Conservation (phyloP, 2,113 vertebrate genomes). For the Gasterosteus aculeatus region DNA sequence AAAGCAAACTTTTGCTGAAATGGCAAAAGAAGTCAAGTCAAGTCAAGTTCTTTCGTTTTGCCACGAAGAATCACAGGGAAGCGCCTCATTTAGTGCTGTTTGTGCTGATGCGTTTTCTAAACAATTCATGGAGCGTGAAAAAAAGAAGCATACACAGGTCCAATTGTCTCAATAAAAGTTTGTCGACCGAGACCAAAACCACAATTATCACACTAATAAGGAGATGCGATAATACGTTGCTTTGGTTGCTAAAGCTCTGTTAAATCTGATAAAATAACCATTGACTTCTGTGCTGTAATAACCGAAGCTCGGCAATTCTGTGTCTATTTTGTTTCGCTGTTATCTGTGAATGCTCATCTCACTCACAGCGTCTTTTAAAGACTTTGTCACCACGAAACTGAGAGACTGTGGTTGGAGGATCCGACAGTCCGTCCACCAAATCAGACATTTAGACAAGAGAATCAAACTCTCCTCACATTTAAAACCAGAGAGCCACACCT, state of each 20-base stretch:
- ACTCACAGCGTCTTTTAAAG: background rate
- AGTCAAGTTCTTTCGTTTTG: background rate
- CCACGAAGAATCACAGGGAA: background rate
- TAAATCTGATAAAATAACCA: background rate
- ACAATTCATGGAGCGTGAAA: background rate
- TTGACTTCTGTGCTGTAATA: background rate
- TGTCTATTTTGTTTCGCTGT: background rate
- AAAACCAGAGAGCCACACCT: too few species aligned
- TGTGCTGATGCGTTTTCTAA: background rate
- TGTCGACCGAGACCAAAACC: too few species aligned
- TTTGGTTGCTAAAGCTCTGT: background rate
- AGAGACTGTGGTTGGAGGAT: background rate
- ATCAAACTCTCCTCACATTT: background rate
- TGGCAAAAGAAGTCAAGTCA: background rate
- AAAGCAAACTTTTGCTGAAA: background rate
- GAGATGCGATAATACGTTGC: too few species aligned
- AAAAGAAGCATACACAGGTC: too few species aligned
- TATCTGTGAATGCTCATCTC: background rate
- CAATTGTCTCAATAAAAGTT: too few species aligned
- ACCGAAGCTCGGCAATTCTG: background rate
- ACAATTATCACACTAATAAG: too few species aligned
- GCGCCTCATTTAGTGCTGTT: background rate
- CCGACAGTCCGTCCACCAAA: background rate
- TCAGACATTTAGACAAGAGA: background rate
- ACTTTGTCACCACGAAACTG: background rate